A percentile compares a stretch with the other conserved stretches of the same genome.
phyloP scores from a whole-genome alignment of 2,797 vertebrate genomes.

The Otolemur crassicaudatus region DNA sequence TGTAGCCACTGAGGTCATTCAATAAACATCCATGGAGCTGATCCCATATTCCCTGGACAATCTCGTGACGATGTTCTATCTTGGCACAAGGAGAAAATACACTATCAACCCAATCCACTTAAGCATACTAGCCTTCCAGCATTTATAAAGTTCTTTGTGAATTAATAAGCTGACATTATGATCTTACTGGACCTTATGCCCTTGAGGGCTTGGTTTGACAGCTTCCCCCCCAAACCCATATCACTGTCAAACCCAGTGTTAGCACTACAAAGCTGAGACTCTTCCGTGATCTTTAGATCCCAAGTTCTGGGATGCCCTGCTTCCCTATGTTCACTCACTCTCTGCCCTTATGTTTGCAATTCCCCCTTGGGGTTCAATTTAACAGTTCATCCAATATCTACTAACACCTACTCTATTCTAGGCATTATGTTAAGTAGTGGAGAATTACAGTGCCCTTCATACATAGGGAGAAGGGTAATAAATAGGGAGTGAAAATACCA shows the following conservation, averaged over 20 bases:
- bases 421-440: background rate
- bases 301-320: background rate
- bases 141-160: background rate
- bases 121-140: background rate
- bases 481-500: too few relatives aligned
- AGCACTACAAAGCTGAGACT: background rate
- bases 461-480: background rate
- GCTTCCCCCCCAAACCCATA: background rate
- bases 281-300: background rate
- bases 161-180: background rate
- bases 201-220: background rate
- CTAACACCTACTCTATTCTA: background rate
- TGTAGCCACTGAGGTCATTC: background rate
- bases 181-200: background rate
- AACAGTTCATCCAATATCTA: background rate
- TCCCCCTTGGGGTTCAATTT: background rate
- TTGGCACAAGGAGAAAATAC: background rate
- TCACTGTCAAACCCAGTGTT: background rate
- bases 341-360: background rate
- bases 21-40: background rate
- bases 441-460: background rate
- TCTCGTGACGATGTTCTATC: background rate
- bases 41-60: background rate
- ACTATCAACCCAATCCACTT: background rate
- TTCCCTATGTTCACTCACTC: background rate